Conservation (phyloP, 2,888 invertebrate genomes). For the Papilio elwesi region DNA sequence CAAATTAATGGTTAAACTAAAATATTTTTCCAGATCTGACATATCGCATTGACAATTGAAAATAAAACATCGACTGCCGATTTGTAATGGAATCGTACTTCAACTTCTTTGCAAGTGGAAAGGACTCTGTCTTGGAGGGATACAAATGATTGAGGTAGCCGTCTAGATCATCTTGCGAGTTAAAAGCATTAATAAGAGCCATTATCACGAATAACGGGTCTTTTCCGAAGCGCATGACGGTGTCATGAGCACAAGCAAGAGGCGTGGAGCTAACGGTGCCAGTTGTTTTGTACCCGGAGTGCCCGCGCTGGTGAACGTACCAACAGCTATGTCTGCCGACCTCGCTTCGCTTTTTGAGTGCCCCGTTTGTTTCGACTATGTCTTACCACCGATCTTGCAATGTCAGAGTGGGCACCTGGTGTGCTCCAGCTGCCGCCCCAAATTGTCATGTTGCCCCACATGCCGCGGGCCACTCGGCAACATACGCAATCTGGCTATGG, state of each 20-base stretch:
- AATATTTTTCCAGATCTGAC: constrained; percentile 27
- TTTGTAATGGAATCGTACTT: constrained; percentile 78
- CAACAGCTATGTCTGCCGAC: constrained; percentile 91
- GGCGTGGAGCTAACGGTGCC: constrained; percentile 83
- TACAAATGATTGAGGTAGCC: constrained; percentile 71
- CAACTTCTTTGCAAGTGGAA: constrained; percentile 67
- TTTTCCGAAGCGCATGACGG: constrained; percentile 67
- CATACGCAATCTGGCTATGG: constrained; percentile 99
- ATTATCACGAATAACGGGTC: constrained; percentile 40
- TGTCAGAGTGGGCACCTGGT: constrained; percentile 99
- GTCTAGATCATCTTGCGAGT: constrained; percentile 38
- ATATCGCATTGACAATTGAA: constrained; percentile 46
- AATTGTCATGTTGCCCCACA: constrained; percentile 98
- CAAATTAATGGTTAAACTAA: constrained; percentile 19
- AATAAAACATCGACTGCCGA: constrained; percentile 64
- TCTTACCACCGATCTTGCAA: constrained; percentile 98
- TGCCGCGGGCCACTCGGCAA: constrained; percentile 98
- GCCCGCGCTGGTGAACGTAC: constrained; percentile 83
- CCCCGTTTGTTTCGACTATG: constrained; percentile 99
- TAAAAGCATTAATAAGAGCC: constrained; percentile 44
- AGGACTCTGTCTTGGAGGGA: constrained; percentile 73
- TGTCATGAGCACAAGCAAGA: constrained; percentile 84
- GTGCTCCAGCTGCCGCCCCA: constrained; percentile 98
- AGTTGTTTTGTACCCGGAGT: constrained; percentile 81
- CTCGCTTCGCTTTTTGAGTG: constrained; percentile 96